phyloP scores from a whole-genome alignment of 2,797 vertebrate genomes.

The Pseudocheirus occidentalis region DNA sequence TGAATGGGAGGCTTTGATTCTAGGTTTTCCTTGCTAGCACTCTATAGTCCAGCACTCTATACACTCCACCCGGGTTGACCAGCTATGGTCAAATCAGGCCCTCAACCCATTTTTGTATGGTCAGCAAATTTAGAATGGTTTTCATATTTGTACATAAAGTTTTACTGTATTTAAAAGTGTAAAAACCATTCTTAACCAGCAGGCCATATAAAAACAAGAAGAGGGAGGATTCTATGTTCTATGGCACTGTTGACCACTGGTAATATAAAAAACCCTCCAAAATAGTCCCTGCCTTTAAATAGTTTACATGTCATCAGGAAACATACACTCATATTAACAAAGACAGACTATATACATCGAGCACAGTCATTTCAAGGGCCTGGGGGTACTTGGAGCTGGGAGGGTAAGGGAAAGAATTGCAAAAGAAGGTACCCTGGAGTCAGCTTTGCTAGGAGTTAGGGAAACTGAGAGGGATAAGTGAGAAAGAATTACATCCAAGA shows the following conservation, averaged over 20 bases:
- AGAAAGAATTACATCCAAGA: not conserved
- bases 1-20: not conserved
- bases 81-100: not conserved
- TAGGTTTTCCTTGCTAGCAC: not conserved
- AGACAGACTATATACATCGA: not conserved
- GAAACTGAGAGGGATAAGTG: not conserved
- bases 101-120: not conserved
- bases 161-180: not conserved
- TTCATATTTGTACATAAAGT: not conserved
- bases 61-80: not conserved
- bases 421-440: not conserved
- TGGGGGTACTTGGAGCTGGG: not conserved
- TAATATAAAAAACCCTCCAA: not conserved
- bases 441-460: not conserved
- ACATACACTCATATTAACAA: constrained; percentile 10
- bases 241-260: not conserved
- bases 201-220: not conserved
- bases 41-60: not conserved
- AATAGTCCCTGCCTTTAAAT: not conserved
- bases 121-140: not conserved
- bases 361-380: not conserved
- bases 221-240: not conserved
- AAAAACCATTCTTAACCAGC: not conserved
- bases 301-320: not conserved
- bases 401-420: not conserved